These are phyloP conservation scores for Allophyes oxyacanthae DNA, from an alignment of 2,888 invertebrate species.

Conservation along the genomic window DNA sequence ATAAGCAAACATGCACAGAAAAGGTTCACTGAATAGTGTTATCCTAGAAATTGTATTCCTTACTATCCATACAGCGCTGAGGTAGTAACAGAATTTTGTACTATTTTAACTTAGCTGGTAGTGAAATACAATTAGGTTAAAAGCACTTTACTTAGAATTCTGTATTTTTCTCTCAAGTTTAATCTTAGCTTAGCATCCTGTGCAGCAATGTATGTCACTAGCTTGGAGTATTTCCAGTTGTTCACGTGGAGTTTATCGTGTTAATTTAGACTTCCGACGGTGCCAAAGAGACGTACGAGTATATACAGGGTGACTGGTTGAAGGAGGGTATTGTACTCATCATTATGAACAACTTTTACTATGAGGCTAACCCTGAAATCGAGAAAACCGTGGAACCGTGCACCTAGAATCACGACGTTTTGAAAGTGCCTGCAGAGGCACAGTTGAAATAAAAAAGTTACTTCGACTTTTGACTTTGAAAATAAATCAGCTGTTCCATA, in stretches of 20 bases:
- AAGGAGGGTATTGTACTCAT: too few relatives aligned
- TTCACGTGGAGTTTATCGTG: constrained; percentile 18
- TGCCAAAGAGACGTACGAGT: too few relatives aligned
- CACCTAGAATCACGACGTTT: too few relatives aligned
- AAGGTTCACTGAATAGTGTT: constrained; percentile 25
- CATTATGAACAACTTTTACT: too few relatives aligned
- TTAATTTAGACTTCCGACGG: constrained; percentile 26
- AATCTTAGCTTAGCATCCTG: constrained; percentile 40
- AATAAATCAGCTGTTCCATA: too few relatives aligned
- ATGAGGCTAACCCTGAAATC: too few relatives aligned
- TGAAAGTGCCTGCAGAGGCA: too few relatives aligned
- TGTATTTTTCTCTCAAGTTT: constrained; percentile 45
- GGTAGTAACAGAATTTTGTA: constrained; percentile 33
- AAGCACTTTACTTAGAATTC: constrained; percentile 44
- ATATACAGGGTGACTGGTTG: too few relatives aligned
- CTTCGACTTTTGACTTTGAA: too few relatives aligned
- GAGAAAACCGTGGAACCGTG: too few relatives aligned
- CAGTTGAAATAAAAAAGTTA: too few relatives aligned
- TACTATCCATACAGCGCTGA: neutral
- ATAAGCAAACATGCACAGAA: constrained; percentile 28
- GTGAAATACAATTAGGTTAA: constrained; percentile 52
- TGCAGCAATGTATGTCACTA: constrained; percentile 20
- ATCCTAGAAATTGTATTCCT: constrained; percentile 27
- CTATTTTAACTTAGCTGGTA: constrained; percentile 20
- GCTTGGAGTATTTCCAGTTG: constrained; percentile 42